phyloP scores from a whole-genome alignment of 2,888 invertebrate genomes.

The Minunthozetes semirufus region DNA sequence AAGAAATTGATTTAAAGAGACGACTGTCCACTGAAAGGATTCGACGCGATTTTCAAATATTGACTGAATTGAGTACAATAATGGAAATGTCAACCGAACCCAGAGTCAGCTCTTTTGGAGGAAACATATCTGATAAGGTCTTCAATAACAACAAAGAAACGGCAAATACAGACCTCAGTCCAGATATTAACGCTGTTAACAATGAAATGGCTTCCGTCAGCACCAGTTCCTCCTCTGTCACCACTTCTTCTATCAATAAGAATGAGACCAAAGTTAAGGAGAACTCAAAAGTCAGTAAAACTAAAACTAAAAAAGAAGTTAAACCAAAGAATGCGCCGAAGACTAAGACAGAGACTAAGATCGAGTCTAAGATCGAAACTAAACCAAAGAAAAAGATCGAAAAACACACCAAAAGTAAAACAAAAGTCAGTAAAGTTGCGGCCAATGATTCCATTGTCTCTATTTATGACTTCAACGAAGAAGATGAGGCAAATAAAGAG shows the following conservation, averaged over 20 bases:
- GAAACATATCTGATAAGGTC: too few relatives aligned
- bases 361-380: background rate
- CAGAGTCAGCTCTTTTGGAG: background rate
- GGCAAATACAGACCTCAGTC: background rate
- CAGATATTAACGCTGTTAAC: background rate
- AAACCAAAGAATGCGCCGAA: background rate
- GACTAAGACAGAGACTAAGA: too few relatives aligned
- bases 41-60: background rate
- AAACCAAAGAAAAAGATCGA: background rate
- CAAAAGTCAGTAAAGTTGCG: background rate
- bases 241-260: background rate
- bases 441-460: background rate
- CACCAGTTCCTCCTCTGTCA: background rate
- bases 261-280: background rate
- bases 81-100: background rate
- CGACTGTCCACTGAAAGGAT: constrained; percentile 3
- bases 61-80: constrained; percentile 17
- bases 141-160: background rate
- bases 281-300: background rate
- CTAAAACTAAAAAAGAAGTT: background rate
- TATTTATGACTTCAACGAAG: constrained; percentile 1
- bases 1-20: background rate
- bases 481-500: background rate
- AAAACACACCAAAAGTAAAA: background rate
- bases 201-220: background rate